Evolutionary conservation across 2,113 vertebrate genomes (phyloP).

Genomic region (Protomyctophum bolini): DNA sequence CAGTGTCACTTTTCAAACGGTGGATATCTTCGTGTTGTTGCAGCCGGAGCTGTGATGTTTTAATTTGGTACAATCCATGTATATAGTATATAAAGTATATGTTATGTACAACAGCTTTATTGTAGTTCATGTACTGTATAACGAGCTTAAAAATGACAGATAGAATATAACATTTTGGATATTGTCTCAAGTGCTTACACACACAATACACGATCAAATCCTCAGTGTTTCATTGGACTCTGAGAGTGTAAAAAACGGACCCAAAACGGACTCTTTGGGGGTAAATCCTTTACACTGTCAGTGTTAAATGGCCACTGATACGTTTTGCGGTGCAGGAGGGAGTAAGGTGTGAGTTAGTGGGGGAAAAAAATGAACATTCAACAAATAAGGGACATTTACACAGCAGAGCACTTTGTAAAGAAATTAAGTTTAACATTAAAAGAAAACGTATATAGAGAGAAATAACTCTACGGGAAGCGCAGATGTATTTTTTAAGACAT

Average conservation of each 20-base stretch:
- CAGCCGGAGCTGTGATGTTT: background rate
- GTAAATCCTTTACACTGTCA: background rate
- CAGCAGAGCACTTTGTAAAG: slow-evolving; percentile 72
- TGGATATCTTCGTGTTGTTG: background rate
- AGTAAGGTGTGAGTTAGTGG: too few relatives aligned
- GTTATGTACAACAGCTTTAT: slow-evolving; percentile 34
- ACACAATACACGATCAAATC: background rate
- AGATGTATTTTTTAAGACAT: slow-evolving; percentile 40
- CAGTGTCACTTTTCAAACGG: slow-evolving; percentile 18
- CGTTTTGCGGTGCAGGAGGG: too few relatives aligned
- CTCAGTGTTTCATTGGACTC: too few relatives aligned
- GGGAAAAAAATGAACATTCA: background rate
- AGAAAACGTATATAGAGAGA: slow-evolving; percentile 10
- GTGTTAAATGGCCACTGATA: too few relatives aligned
- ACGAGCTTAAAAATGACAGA: slow-evolving; percentile 26
- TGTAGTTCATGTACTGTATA: slow-evolving; percentile 32
- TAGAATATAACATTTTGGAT: slow-evolving; percentile 36
- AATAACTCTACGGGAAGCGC: slow-evolving; percentile 21
- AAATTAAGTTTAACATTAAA: slow-evolving; percentile 44
- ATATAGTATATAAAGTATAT: slow-evolving; percentile 12
- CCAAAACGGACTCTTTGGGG: slow-evolving; percentile 21
- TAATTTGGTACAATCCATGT: slow-evolving; percentile 33
- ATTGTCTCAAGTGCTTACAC: slow-evolving; percentile 48
- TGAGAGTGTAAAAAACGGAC: background rate
- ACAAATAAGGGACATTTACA: slow-evolving; percentile 28